Base-by-base conservation (phyloP, 2,888 invertebrate species). In the Lottia scabra region DNA sequence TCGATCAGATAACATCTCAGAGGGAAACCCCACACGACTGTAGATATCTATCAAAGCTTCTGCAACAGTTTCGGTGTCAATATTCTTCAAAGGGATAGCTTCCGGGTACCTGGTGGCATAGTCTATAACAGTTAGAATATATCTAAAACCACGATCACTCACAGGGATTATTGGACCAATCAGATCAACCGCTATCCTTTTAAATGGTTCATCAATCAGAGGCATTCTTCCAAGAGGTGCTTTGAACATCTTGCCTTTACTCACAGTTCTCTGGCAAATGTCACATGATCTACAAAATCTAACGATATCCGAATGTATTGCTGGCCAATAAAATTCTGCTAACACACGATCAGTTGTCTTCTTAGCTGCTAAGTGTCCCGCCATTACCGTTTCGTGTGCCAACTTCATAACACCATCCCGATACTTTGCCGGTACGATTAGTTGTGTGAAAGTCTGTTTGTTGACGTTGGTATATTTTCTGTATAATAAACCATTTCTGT, bases 91-190 rank as follows among this genome's bases (percentile, higher is more conserved):
- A 8, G 76, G 66, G 13, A 63, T 65, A 2, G 73, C 79, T 23
- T 78, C 78, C 6, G 75, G 75, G 43, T 78, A 79, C 19, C 78
- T 68, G 5, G 81, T 79, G 15, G 78, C 75, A 68, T 75, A 79
- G 63, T 82, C 78, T 0, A 77, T 75, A 13, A 78, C 12, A 0
- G 75, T 74, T 13, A 81, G 56, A 8, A 79, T 74, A 64, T 73
- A 77, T 23, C 75, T 46, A 68, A 73, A 65, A n/a, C 77, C 73
- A 67, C 69, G 56, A 13, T 73, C 73, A 12, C 75, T 71, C 13
- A 67, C 67, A n/a, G 72, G 75, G 19, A 26, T n/a, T 23, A 78
- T 48, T 15, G 79, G 80, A 27, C 78, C 80, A 16, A 78, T 63
- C 15, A 77, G 23, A 69, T 78, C 77, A 3, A 76, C 8, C 5